A percentile compares a stretch with the other conserved stretches of the same genome.
phyloP scores from a whole-genome alignment of 2,113 vertebrate genomes.

The Toxotes jaculatrix region DNA sequence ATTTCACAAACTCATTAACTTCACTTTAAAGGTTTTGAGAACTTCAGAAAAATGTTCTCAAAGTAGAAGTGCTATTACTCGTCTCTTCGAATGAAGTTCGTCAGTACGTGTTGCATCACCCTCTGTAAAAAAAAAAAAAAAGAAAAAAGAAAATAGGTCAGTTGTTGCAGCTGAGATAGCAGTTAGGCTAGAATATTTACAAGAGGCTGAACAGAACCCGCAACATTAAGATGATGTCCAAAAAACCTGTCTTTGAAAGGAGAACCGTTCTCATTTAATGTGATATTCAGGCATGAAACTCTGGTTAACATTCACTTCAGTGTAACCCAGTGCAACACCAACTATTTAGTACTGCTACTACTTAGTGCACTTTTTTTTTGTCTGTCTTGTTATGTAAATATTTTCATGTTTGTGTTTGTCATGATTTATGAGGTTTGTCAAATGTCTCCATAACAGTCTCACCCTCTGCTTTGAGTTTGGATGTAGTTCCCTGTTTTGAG shows the following conservation, averaged over 20 bases:
- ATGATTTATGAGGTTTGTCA: conserved; percentile 71
- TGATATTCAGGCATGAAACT: conserved; percentile 80
- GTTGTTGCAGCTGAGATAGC: conserved; percentile 61
- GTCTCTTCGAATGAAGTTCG: conserved; percentile 73
- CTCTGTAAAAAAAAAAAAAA: conserved; percentile 42
- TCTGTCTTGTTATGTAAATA: conserved; percentile 85
- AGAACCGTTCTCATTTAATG: conserved; percentile 67
- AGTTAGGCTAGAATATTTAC: conserved; percentile 64
- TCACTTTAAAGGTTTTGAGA: conserved; percentile 71
- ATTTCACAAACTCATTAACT: conserved; percentile 59
- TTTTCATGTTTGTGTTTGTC: conserved; percentile 83
- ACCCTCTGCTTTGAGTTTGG: conserved; percentile 81
- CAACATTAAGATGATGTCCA: conserved; percentile 69
- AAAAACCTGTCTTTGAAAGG: conserved; percentile 50
- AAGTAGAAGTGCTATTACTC: conserved; percentile 81
- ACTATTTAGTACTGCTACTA: conserved; percentile 80
- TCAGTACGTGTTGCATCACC: conserved; percentile 61
- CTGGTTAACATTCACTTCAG: conserved; percentile 77
- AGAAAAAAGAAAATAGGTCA: conserved; percentile 40
- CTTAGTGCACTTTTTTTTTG: conserved; percentile 82
- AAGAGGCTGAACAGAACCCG: conserved; percentile 61
- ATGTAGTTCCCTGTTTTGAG: conserved; percentile 82
- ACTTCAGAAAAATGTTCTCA: conserved; percentile 53
- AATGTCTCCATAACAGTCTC: conserved; percentile 74
- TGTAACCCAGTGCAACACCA: conserved; percentile 77